Conservation (phyloP, 2,888 invertebrate genomes). For the Sepiola atlantica region DNA sequence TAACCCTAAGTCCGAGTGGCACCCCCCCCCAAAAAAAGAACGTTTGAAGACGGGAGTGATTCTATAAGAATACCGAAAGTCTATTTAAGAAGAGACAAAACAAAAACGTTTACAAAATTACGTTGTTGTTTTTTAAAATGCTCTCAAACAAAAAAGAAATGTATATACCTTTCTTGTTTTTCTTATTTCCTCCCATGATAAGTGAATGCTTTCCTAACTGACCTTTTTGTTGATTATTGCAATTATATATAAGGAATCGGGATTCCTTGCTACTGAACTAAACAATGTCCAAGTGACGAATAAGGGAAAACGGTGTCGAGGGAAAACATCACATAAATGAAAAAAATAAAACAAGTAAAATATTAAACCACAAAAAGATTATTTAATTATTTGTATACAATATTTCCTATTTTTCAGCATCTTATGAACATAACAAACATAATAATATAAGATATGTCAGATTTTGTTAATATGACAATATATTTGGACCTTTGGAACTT, state of each 20-base stretch:
- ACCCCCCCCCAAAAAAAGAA: too few species aligned
- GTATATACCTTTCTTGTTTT: slow-evolving; percentile 60
- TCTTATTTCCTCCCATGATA: slow-evolving; percentile 60
- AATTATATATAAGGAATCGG: not conserved
- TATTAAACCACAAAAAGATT: not conserved
- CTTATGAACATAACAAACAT: not conserved
- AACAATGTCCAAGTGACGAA: not conserved
- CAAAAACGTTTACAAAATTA: too few species aligned
- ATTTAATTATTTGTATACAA: not conserved
- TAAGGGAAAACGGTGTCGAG: not conserved
- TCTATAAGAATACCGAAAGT: too few species aligned
- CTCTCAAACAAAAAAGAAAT: slow-evolving; percentile 48
- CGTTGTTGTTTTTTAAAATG: too few species aligned
- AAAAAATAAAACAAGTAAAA: not conserved
- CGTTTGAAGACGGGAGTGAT: too few species aligned
- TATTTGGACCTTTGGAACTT: not conserved
- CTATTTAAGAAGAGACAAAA: too few species aligned
- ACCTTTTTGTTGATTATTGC: not conserved
- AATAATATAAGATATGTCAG: not conserved
- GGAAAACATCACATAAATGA: not conserved
- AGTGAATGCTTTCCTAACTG: not conserved
- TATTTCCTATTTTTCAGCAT: not conserved
- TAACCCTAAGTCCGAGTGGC: too few species aligned
- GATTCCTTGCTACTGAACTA: not conserved
- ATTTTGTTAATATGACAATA: not conserved